Base-by-base conservation (phyloP, 2,888 invertebrate species). In the Abrostola tripartita region DNA sequence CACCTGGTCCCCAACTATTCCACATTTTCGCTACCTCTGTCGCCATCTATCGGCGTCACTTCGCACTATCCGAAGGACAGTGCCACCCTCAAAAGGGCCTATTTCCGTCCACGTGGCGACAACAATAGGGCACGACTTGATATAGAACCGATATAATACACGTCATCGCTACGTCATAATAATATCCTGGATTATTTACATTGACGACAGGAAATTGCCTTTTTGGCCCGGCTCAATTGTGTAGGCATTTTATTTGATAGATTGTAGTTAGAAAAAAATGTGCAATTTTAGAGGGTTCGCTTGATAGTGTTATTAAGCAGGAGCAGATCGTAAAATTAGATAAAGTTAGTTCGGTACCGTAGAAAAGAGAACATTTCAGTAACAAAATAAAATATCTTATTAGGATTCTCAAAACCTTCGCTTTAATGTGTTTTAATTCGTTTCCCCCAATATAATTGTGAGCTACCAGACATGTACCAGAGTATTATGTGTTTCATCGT, bases 81-180 rank as follows among this genome's bases (percentile, higher is more conserved):
- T 60, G 54, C 47, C 67, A 47, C 44, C 67, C 72, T 75, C 66
- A 66, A 83, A 88, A 87, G 89, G 88, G 87, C 85, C 81, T 88
- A 90, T 92, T 91, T 93, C 93, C 93, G 91, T 89, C 73, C 93
- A 92, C 93, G 93, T 92, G 93, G 70, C 92, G 82, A 69, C 69
- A 81, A 90, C 90, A 90, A 92, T 89, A 70, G 82, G 86, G 87
- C 76, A 86, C 79, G 76, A 79, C 68, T 74, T 84, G 88, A 89
- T 85, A 88, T 84, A 76, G 82, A 72, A 72, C 76, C 83, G 83
- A 86, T 86, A 90, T 85, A 85, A 89, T 83, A 80, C 77, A 83
- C 83, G 88, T 89, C 90, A 90, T 89, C 83, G 80, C 71, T 79
- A 85, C 87, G 87, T 92, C 91, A 91, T 92, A 92, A 90, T 89